phyloP scores from a whole-genome alignment of 2,888 invertebrate species.

The Drosophila formosana region DNA sequence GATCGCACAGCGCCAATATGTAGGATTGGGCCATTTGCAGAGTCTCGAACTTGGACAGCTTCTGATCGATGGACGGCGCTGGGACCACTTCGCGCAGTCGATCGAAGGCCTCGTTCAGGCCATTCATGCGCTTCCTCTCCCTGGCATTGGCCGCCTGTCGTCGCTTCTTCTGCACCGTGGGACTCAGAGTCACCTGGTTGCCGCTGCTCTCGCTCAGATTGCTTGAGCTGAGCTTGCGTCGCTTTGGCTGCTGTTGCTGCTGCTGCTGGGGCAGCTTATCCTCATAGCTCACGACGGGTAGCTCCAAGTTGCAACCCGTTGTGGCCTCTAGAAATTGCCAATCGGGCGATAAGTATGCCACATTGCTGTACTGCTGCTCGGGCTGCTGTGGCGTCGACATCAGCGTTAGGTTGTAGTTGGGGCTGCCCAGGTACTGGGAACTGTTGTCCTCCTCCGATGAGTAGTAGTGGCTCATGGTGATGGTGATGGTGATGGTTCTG shows the following conservation, averaged over 20 bases:
- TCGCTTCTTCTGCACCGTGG: slow-evolving; percentile 87
- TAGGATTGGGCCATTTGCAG: slow-evolving; percentile 93
- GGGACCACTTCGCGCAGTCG: slow-evolving; percentile 90
- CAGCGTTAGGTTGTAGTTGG: slow-evolving; percentile 66
- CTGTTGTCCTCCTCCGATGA: slow-evolving; percentile 83
- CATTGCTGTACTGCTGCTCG: slow-evolving; percentile 34
- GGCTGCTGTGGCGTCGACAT: slow-evolving; percentile 10
- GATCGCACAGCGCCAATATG: slow-evolving; percentile 89
- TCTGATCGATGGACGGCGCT: slow-evolving; percentile 89
- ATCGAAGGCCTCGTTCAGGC: slow-evolving; percentile 91
- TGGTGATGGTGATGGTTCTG: slow-evolving; percentile 32
- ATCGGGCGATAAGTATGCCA: slow-evolving; percentile 57
- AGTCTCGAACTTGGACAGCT: slow-evolving; percentile 91
- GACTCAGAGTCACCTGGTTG: slow-evolving; percentile 84
- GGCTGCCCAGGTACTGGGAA: slow-evolving; percentile 81
- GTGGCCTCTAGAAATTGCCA: slow-evolving; percentile 63
- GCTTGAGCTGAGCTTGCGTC: slow-evolving; percentile 31
- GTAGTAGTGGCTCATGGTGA: slow-evolving; percentile 71
- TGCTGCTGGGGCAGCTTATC: slow-evolving; percentile 1
- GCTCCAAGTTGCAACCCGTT: slow-evolving; percentile 18
- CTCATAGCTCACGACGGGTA: slow-evolving; percentile 6
- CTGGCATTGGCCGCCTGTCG: slow-evolving; percentile 91
- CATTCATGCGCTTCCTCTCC: slow-evolving; percentile 91
- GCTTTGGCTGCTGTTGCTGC: slow-evolving; percentile 21
- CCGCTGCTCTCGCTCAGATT: slow-evolving; percentile 21